phyloP scores from a whole-genome alignment of 2,797 vertebrate genomes.

The Gouania willdenowi region DNA sequence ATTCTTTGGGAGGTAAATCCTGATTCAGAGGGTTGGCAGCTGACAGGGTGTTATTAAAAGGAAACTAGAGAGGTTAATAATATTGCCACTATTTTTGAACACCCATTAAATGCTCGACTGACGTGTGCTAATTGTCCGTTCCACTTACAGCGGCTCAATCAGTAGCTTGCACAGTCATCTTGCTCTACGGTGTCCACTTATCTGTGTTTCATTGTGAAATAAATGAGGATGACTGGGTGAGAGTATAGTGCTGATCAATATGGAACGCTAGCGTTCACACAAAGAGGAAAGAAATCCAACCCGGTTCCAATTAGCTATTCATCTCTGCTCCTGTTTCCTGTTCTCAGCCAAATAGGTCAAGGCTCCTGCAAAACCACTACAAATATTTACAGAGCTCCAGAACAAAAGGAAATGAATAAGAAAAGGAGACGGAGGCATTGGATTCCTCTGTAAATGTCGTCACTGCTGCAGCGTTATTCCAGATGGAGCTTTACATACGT shows the following conservation, averaged over 20 bases:
- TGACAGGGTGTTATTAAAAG: constrained; percentile 8
- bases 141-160: constrained; percentile 53
- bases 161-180: constrained; percentile 7
- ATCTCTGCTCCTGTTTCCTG: constrained; percentile 49
- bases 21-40: too few species aligned
- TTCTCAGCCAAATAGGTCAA: constrained; percentile 64
- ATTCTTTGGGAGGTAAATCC: too few species aligned
- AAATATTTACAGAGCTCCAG: constrained; percentile 41
- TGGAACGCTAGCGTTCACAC: constrained; percentile 10
- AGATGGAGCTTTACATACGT: neutral
- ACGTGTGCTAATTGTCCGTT: constrained; percentile 55
- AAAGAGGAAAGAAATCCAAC: constrained; percentile 19
- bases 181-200: constrained; percentile 10
- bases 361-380: constrained; percentile 52
- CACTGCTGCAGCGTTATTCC: constrained; percentile 11
- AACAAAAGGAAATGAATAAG: constrained; percentile 14
- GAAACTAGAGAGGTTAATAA: constrained; percentile 29
- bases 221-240: neutral
- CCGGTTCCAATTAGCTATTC: constrained; percentile 49
- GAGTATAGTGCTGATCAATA: constrained; percentile 26
- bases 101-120: constrained; percentile 42
- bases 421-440: constrained; percentile 7
- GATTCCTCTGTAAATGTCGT: neutral
- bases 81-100: constrained; percentile 49
- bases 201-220: constrained; percentile 4